Base-by-base conservation (phyloP, 2,113 vertebrate genomes). In the Andinoacara biseriatus region DNA sequence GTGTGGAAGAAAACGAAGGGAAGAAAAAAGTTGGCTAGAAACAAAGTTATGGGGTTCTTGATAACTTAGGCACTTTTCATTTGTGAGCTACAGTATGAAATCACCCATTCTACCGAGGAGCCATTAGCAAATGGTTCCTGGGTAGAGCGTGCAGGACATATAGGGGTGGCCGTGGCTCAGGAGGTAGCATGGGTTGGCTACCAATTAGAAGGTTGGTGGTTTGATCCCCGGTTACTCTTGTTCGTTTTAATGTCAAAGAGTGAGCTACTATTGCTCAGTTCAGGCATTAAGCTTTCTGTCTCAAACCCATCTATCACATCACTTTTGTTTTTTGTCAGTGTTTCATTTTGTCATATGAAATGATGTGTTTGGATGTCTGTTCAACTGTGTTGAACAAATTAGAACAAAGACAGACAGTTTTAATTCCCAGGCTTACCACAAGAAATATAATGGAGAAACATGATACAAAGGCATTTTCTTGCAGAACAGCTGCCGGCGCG, bases 381-480 rank as follows among this genome's bases (percentile, higher is more conserved):
- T 84, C 60, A 49, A 72, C 61, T 80, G 76, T 79, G 58, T 56
- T 49, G 15, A 84, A 49, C 43, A 81, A 85, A 87, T 90, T 87
- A 84, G 88, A 86, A 90, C 82, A 84, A 90, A 90, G 87, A 77
- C 88, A 86, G 91, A 74, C 85, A 65, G 65, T 79, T 76, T 84
- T 92, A 87, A 92, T 89, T 89, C 90, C 69, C 80, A 79, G 90
- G 84, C 86, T 93, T 88, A 91, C 89, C 86, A 85, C 91, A 85
- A 88, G 79, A 90, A 89, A 77, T 87, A 83, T 86, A 92, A 94
- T 76, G 78, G 84, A 58, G 92, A 86, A 94, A 94, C 85, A 29
- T 58, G 92, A 95, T 90, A 91, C 91, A 78, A 82, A 90, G 86
- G 85, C 90, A 90, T 92, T 90, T 88, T 86, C 87, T 76, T 83